Conservation (phyloP, 1,140 invertebrate species). For the Tribolium madens region DNA sequence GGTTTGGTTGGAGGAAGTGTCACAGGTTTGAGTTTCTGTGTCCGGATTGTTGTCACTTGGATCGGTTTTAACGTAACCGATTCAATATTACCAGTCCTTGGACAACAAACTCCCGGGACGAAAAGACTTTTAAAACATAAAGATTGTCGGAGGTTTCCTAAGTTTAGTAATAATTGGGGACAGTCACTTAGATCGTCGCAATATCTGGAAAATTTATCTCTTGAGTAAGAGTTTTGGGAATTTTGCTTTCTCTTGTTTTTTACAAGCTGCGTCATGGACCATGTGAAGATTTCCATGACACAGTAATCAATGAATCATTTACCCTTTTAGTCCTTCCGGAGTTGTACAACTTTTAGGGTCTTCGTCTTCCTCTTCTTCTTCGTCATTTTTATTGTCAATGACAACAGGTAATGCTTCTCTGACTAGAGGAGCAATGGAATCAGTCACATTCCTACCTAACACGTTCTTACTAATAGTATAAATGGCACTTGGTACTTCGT, state of each 20-base stretch:
- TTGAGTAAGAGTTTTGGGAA: slow-evolving; percentile 24
- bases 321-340: slow-evolving; percentile 81
- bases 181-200: slow-evolving; percentile 92
- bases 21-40: slow-evolving; percentile 25
- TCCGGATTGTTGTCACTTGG: neutral
- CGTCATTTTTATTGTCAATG: slow-evolving; percentile 60
- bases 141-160: slow-evolving; percentile 84
- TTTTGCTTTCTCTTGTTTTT: slow-evolving; percentile 20
- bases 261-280: slow-evolving; percentile 6
- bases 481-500: slow-evolving; percentile 77
- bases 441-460: slow-evolving; percentile 82
- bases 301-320: slow-evolving; percentile 57
- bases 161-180: slow-evolving; percentile 86
- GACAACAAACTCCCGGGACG: slow-evolving; percentile 92
- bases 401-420: slow-evolving; percentile 73
- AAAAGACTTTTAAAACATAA: slow-evolving; percentile 93
- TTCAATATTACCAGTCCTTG: slow-evolving; percentile 65
- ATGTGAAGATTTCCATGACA: slow-evolving; percentile 13
- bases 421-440: slow-evolving; percentile 80
- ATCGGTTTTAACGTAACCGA: slow-evolving; percentile 31
- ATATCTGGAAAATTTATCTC: slow-evolving; percentile 52
- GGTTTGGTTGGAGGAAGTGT: slow-evolving; percentile 16
- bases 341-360: slow-evolving; percentile 77
- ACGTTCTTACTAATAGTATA: slow-evolving; percentile 87
- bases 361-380: slow-evolving; percentile 59